These are phyloP conservation scores for Agapornis roseicollis DNA, from an alignment of 2,113 vertebrate species.

Conservation along the genomic window DNA sequence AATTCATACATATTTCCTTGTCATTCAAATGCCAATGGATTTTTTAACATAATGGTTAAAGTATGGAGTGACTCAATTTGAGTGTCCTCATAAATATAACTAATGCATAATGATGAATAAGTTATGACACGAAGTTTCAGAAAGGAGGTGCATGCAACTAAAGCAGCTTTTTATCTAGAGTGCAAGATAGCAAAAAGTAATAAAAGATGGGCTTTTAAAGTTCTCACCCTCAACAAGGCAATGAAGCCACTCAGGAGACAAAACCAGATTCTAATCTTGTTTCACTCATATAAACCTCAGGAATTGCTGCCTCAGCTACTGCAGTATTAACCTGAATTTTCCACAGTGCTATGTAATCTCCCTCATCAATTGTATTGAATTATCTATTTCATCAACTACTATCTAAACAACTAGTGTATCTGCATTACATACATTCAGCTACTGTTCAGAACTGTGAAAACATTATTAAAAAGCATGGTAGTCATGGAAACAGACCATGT, in stretches of 20 bases:
- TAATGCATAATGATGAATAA: slow-evolving; percentile 41
- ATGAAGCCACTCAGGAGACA: neutral
- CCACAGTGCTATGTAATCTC: neutral
- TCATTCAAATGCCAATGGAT: slow-evolving; percentile 45
- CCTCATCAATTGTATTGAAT: neutral
- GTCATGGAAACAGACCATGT: slow-evolving; percentile 40
- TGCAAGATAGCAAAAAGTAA: slow-evolving; percentile 10
- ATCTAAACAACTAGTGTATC: neutral
- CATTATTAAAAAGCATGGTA: slow-evolving; percentile 5
- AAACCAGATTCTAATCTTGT: neutral
- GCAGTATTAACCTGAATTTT: neutral
- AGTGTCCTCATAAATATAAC: slow-evolving; percentile 56
- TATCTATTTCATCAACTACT: slow-evolving; percentile 14
- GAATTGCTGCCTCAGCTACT: neutral
- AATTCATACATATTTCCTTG: slow-evolving; percentile 60
- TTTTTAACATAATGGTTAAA: slow-evolving; percentile 53
- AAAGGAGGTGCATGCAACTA: neutral
- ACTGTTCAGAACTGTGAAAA: neutral
- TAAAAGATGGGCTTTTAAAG: neutral
- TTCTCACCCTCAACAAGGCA: neutral
- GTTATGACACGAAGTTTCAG: slow-evolving; percentile 26
- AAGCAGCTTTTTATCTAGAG: slow-evolving; percentile 20
- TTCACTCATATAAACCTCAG: neutral
- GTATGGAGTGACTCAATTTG: slow-evolving; percentile 35
- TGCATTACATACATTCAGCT: neutral